Conservation (phyloP, 53 echinoderm and acorn worm genomes). For the Paracentrotus lividus region DNA sequence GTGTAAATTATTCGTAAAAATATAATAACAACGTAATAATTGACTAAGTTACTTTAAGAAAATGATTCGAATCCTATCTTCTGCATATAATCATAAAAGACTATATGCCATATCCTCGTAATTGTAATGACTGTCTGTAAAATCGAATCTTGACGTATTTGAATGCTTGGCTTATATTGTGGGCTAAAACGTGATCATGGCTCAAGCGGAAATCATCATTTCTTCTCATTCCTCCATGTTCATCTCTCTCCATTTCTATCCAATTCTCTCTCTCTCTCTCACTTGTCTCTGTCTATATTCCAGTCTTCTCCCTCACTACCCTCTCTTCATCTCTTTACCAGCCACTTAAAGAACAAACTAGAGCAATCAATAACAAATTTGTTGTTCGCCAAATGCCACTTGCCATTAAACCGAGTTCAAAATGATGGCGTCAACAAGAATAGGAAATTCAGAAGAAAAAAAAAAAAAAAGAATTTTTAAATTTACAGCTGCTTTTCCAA, state of each 20-base stretch:
- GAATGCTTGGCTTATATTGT: too few relatives aligned
- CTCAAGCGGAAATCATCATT: too few relatives aligned
- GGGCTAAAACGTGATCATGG: too few relatives aligned
- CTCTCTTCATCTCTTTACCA: neutral
- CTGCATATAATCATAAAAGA: too few relatives aligned
- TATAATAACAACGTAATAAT: too few relatives aligned
- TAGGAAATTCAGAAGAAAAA: neutral
- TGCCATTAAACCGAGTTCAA: neutral
- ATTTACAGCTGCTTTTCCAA: too few relatives aligned
- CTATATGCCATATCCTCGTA: too few relatives aligned
- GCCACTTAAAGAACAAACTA: neutral
- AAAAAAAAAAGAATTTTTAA: neutral
- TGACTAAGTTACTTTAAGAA: too few relatives aligned
- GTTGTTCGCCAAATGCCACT: neutral
- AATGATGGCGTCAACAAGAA: neutral
- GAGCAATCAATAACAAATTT: neutral
- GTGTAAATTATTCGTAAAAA: too few relatives aligned
- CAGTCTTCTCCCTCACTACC: neutral
- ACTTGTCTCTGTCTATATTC: neutral
- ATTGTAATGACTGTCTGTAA: too few relatives aligned
- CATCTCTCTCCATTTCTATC: neutral
- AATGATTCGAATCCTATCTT: too few relatives aligned
- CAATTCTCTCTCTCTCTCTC: neutral
- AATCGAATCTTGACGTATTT: too few relatives aligned
- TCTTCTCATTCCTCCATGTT: neutral